Conservation (phyloP, 1,140 invertebrate genomes). For the Phymastichus coffea region DNA sequence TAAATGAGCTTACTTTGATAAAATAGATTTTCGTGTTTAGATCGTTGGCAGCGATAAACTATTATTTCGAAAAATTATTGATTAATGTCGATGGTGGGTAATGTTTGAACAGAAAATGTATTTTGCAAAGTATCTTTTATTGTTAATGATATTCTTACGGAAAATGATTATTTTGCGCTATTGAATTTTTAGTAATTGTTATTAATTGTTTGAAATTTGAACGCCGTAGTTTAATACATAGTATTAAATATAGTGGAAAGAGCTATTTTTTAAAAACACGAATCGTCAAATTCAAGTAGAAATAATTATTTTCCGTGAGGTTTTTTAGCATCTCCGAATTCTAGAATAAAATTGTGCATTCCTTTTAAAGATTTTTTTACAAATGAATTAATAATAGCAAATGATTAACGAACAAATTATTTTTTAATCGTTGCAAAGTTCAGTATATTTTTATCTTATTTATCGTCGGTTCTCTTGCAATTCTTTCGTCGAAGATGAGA, state of each 20-base stretch:
- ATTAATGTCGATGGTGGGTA: no score
- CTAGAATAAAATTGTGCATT: slow-evolving; percentile 13
- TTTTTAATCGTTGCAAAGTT: slow-evolving; percentile 19
- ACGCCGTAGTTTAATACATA: slow-evolving; percentile 16
- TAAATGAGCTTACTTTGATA: no score
- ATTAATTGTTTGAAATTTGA: slow-evolving; percentile 3
- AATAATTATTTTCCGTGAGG: slow-evolving; percentile 20
- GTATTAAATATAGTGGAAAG: slow-evolving; percentile 15
- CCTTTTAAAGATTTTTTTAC: slow-evolving; percentile 8
- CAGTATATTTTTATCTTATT: background rate
- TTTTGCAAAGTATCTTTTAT: no score
- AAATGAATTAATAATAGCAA: slow-evolving; percentile 2
- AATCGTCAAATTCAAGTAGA: no score
- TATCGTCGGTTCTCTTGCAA: slow-evolving; percentile 3
- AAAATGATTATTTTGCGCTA: slow-evolving; percentile 14
- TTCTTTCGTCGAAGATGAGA: slow-evolving; percentile 1
- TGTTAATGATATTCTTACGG: slow-evolving; percentile 8
- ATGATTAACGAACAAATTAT: slow-evolving; percentile 24
- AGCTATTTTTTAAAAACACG: slow-evolving; percentile 14
- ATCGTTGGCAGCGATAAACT: no score
- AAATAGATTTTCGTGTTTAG: no score
- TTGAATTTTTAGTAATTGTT: slow-evolving; percentile 5
- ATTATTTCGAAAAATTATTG: no score
- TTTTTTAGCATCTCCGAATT: background rate
- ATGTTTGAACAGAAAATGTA: no score